Percentiles rank a stretch among this genome's conserved stretches.
Conservation (phyloP, 2,888 invertebrate genomes). For the Epirrhoe alternata region DNA sequence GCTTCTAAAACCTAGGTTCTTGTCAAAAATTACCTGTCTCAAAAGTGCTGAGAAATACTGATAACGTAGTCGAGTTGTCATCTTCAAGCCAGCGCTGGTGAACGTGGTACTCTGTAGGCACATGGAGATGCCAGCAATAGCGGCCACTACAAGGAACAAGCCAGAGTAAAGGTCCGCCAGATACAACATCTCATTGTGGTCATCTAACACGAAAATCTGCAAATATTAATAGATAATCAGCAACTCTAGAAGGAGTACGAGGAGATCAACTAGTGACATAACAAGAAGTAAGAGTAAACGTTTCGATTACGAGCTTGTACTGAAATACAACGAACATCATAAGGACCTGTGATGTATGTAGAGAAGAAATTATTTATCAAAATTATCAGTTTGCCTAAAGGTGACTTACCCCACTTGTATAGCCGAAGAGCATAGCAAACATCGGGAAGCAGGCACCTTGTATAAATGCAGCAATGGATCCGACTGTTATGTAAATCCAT, state of each 20-base stretch:
- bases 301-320: neutral
- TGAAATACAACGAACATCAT: neutral
- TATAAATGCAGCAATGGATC: conserved; percentile 86
- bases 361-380: neutral
- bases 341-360: neutral
- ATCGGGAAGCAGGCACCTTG: conserved; percentile 88
- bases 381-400: neutral
- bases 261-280: no score
- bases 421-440: conserved; percentile 89
- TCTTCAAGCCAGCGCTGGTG: conserved; percentile 89
- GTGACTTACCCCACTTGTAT: conserved; percentile 84
- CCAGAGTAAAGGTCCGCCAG: conserved; percentile 87
- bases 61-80: conserved; percentile 88
- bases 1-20: no score
- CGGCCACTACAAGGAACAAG: conserved; percentile 87
- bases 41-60: conserved; percentile 83
- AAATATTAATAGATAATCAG: neutral
- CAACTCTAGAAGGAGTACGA: neutral
- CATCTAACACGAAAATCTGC: conserved; percentile 85
- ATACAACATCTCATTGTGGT: conserved; percentile 81
- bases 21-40: conserved; percentile 68
- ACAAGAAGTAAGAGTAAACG: no score
- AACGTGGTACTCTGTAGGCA: conserved; percentile 90
- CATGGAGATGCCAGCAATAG: conserved; percentile 87
- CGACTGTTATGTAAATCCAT: conserved; percentile 86